Evolutionary conservation across 2,113 vertebrate species (phyloP).

Genomic region (Hiodon tergisus): DNA sequence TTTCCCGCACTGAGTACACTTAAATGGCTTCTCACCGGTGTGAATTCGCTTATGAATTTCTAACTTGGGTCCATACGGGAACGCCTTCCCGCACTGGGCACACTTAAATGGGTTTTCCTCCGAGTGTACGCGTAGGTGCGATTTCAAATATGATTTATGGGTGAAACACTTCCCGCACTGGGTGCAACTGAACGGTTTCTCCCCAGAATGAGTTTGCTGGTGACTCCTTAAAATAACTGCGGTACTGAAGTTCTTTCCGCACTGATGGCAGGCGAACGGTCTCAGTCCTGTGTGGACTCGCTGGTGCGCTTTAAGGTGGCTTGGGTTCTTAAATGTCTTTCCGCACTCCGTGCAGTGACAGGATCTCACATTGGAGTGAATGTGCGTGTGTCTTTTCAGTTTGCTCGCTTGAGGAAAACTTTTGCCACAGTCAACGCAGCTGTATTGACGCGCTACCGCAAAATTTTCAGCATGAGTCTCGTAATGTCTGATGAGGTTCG

Average conservation of each 20-base stretch:
- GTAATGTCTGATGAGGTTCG: conserved; percentile 46
- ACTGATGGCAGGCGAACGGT: conserved; percentile 35
- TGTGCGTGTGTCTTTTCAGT: conserved; percentile 41
- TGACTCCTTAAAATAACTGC: conserved; percentile 45
- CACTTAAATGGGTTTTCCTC: conserved; percentile 16
- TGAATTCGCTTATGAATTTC: conserved; percentile 46
- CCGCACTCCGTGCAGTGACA: conserved; percentile 37
- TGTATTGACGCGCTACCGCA: conserved; percentile 13
- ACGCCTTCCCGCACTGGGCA: conserved; percentile 36
- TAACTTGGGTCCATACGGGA: conserved; percentile 30
- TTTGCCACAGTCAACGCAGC: conserved; percentile 38
- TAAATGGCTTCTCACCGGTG: conserved; percentile 39
- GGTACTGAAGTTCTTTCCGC: conserved; percentile 42
- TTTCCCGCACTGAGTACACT: conserved; percentile 37
- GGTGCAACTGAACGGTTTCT: conserved; percentile 33
- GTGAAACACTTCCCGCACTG: conserved; percentile 37
- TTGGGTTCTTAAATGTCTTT: conserved; percentile 38
- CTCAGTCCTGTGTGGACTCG: conserved; percentile 22
- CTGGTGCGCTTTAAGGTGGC: conserved; percentile 42
- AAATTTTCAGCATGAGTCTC: conserved; percentile 40
- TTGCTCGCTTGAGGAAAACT: conserved; percentile 47
- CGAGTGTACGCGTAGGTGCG: conserved; percentile 14
- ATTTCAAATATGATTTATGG: conserved; percentile 3
- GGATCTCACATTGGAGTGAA: conserved; percentile 19
- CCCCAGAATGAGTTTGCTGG: conserved; percentile 40